Percentiles rank a stretch among this genome's conserved stretches.
These are phyloP conservation scores for Tyto alba DNA, from an alignment of 2,113 vertebrate species.

Conservation along the genomic window DNA sequence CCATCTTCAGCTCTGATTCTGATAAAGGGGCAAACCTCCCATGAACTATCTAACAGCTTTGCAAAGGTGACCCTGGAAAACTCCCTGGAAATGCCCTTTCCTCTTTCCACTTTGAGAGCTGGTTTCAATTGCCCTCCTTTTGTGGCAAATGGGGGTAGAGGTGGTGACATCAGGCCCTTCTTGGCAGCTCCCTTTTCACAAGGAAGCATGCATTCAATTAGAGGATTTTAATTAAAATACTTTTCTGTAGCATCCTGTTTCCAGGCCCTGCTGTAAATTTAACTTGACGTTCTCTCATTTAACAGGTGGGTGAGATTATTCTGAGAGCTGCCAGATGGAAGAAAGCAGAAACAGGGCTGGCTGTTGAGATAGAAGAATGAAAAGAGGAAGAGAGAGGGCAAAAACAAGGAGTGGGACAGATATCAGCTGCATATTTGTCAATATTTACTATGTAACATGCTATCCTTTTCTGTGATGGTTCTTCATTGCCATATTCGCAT, in stretches of 20 bases:
- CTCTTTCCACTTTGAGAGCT: slow-evolving; percentile 42
- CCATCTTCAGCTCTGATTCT: background rate
- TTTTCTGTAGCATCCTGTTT: slow-evolving; percentile 81
- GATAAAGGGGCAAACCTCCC: background rate
- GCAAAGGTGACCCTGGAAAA: background rate
- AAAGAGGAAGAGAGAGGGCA: slow-evolving; percentile 19
- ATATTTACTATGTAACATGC: slow-evolving; percentile 11
- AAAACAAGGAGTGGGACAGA: slow-evolving; percentile 19
- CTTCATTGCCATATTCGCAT: background rate
- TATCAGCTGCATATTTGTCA: slow-evolving; percentile 23
- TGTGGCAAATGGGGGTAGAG: slow-evolving; percentile 60
- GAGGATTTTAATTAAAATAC: slow-evolving; percentile 83
- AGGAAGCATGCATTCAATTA: slow-evolving; percentile 79
- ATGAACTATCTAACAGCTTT: background rate
- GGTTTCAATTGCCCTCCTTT: slow-evolving; percentile 67
- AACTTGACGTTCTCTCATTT: slow-evolving; percentile 79
- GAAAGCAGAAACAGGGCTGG: slow-evolving; percentile 63
- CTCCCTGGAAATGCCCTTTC: slow-evolving; percentile 30
- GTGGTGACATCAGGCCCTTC: slow-evolving; percentile 67
- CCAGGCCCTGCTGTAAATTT: slow-evolving; percentile 78
- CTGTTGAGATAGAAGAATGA: slow-evolving; percentile 41
- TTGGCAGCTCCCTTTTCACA: slow-evolving; percentile 72
- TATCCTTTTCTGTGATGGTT: background rate
- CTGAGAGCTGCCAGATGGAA: slow-evolving; percentile 79
- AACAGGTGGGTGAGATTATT: slow-evolving; percentile 83